Conservation (phyloP, 2,888 invertebrate genomes). For the Hirudinaria manillensis region DNA sequence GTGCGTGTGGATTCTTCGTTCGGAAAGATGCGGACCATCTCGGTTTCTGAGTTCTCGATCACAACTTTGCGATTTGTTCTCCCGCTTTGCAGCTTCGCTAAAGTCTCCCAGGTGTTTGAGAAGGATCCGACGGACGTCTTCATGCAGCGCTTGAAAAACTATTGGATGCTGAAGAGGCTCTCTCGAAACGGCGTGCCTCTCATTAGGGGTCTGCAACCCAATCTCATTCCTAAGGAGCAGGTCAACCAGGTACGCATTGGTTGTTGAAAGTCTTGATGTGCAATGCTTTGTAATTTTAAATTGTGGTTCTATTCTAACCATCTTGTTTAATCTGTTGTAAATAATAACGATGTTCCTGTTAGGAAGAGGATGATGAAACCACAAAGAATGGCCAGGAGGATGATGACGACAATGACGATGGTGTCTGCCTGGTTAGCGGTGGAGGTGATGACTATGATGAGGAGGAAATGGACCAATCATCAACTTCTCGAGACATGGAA, state of each 20-base stretch:
- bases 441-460: background rate
- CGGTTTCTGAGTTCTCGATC: too few species aligned
- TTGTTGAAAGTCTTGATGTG: background rate
- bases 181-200: conserved; percentile 91
- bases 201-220: conserved; percentile 86
- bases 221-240: conserved; percentile 56
- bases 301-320: background rate
- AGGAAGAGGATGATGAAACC: too few species aligned
- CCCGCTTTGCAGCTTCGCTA: background rate
- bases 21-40: too few species aligned
- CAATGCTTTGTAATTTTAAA: background rate
- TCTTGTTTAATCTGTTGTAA: too few species aligned
- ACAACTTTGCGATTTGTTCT: background rate
- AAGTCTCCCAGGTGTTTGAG: background rate
- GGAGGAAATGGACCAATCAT: background rate
- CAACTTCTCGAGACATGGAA: too few species aligned
- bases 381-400: too few species aligned
- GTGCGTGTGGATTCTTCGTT: too few species aligned
- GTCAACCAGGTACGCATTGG: background rate
- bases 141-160: conserved; percentile 80
- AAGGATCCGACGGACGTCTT: conserved; percentile 59
- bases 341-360: too few species aligned
- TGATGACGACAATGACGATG: background rate
- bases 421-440: background rate
- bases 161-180: conserved; percentile 93